Evolutionary conservation across 2,113 vertebrate genomes (phyloP).

Genomic region (pig (Sus scrofa)): DNA sequence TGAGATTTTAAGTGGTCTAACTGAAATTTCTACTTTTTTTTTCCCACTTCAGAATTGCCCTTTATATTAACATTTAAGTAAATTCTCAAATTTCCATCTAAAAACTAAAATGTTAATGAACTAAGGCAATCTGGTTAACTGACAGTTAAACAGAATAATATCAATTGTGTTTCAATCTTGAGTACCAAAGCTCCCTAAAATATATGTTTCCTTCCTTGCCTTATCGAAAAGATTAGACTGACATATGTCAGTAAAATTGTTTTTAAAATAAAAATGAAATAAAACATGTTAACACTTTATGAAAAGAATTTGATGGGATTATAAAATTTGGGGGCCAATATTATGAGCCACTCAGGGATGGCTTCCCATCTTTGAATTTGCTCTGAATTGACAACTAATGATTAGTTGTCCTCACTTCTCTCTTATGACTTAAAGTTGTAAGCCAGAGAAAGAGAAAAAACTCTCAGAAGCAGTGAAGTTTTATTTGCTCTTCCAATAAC

Average conservation of each 20-base stretch:
- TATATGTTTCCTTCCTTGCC: not conserved
- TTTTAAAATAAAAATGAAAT: conserved; percentile 18
- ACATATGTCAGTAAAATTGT: not conserved
- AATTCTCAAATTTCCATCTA: not conserved
- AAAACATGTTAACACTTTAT: not conserved
- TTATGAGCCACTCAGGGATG: not conserved
- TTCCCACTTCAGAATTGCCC: not conserved
- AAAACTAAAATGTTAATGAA: not conserved
- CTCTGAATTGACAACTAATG: not conserved
- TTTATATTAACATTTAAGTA: not conserved
- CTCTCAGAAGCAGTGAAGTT: not conserved
- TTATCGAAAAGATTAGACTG: not conserved
- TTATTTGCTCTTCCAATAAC: conserved; percentile 27
- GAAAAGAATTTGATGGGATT: not conserved
- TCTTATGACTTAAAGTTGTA: not conserved
- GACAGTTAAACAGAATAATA: not conserved
- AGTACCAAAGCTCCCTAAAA: not conserved
- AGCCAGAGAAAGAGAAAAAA: not conserved
- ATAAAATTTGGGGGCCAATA: not conserved
- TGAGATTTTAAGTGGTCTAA: not conserved
- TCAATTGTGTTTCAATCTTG: not conserved
- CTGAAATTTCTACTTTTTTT: not conserved
- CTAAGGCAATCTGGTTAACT: not conserved
- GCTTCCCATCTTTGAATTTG: not conserved
- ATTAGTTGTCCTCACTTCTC: not conserved